Evolutionary conservation across 2,797 vertebrate genomes (phyloP).

Genomic region (Centropyge bicolor): DNA sequence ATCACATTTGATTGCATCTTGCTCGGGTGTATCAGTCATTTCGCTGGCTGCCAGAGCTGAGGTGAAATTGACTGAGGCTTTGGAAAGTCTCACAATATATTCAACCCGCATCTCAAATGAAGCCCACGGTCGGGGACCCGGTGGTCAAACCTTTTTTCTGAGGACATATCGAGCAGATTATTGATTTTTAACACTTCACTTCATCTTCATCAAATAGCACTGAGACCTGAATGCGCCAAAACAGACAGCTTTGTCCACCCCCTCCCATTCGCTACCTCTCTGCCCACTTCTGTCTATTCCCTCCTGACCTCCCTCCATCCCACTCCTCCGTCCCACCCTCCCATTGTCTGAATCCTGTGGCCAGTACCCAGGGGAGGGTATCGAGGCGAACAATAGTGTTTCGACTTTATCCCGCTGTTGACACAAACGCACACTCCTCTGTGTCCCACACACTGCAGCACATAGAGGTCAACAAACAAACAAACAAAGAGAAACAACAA

Average conservation of each 20-base stretch:
- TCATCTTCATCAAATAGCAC: conserved; percentile 81
- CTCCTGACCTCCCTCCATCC: conserved; percentile 17
- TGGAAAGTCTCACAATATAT: conserved; percentile 61
- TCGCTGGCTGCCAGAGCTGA: conserved; percentile 28
- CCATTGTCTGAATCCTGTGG: conserved; percentile 47
- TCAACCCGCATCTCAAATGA: conserved; percentile 58
- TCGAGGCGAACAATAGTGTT: conserved; percentile 56
- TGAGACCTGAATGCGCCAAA: conserved; percentile 68
- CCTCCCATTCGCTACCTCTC: conserved; percentile 11
- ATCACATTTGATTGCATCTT: conserved; percentile 49
- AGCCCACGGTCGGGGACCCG: conserved; percentile 52
- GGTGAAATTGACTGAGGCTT: conserved; percentile 58
- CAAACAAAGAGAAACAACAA: conserved; percentile 27
- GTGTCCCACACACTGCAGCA: conserved; percentile 16
- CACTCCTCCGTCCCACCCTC: conserved; percentile 24
- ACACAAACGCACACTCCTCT: conserved; percentile 10
- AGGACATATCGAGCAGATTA: conserved; percentile 75
- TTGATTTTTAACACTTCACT: conserved; percentile 84
- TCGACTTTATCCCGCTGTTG: conserved; percentile 47
- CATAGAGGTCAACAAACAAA: conserved; percentile 61
- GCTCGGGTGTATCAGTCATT: conserved; percentile 52
- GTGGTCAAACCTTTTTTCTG: conserved; percentile 71
- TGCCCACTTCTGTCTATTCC: conserved; percentile 4
- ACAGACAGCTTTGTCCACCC: conserved; percentile 53
- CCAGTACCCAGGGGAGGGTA: conserved; percentile 36